These are phyloP conservation scores for Chondrilla cf. caribensis DNA, from an alignment of 37 sponge, comb jelly and placozoan genomes.

Conservation along the genomic window DNA sequence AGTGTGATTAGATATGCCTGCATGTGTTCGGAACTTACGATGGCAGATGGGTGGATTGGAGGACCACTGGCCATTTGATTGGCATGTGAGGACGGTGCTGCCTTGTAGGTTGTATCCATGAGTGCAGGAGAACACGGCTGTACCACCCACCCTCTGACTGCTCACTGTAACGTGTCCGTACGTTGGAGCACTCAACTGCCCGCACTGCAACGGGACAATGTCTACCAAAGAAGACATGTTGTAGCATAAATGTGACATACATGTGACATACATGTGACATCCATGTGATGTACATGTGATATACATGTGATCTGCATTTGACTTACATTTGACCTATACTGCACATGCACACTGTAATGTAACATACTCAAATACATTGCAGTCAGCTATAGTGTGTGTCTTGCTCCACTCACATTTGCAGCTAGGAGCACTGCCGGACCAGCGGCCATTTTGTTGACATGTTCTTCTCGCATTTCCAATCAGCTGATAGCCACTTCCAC, in stretches of 20 bases:
- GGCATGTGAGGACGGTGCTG: background rate
- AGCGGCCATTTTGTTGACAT: slow-evolving; percentile 35
- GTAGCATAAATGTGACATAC: no score
- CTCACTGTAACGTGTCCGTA: background rate
- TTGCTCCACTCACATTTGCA: no score
- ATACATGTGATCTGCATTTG: no score
- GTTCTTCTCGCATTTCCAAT: background rate
- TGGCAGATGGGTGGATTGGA: slow-evolving; percentile 19
- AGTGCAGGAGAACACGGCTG: slow-evolving; percentile 41
- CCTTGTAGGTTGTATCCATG: slow-evolving; percentile 42
- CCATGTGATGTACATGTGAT: no score
- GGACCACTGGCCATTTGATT: slow-evolving; percentile 24
- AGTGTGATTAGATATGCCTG: background rate
- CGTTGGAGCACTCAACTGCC: background rate
- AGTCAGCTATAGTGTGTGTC: no score
- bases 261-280: no score
- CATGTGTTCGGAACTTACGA: slow-evolving; percentile 4
- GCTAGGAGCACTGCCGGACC: slow-evolving; percentile 28
- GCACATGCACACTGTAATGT: no score
- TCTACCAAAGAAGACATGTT: no score
- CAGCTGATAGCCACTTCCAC: slow-evolving; percentile 14
- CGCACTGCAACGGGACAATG: no score
- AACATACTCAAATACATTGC: no score
- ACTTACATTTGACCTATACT: no score
- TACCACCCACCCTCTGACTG: background rate